Evolutionary conservation across 2,797 vertebrate species (phyloP).

Genomic region (Sebastes oblongus): DNA sequence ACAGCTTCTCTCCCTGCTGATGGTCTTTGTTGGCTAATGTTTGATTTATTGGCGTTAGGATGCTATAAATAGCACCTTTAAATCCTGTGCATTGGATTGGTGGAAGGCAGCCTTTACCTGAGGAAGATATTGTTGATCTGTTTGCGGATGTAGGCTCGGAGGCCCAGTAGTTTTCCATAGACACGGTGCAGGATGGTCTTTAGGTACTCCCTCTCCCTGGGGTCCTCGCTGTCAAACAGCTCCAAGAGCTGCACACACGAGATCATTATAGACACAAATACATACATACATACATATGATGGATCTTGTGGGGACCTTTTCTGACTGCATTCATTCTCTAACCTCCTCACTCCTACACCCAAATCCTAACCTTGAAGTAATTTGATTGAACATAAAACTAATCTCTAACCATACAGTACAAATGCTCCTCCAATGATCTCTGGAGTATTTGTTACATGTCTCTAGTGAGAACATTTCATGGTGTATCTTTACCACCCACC

Average conservation of each 20-base stretch:
- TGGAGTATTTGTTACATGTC: background rate
- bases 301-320: background rate
- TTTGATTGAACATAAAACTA: background rate
- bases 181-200: conserved; percentile 95
- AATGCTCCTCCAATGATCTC: background rate
- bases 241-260: conserved; percentile 84
- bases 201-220: conserved; percentile 91
- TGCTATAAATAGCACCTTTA: conserved; percentile 13
- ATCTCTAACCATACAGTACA: background rate
- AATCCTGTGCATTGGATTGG: background rate
- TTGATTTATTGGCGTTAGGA: conserved; percentile 20
- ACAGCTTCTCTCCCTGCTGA: background rate
- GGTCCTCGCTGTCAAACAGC: conserved; percentile 93
- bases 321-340: background rate
- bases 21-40: background rate
- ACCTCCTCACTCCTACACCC: background rate
- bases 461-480: background rate
- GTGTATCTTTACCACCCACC: background rate
- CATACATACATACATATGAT: background rate
- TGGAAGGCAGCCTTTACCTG: conserved; percentile 75
- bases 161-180: conserved; percentile 93
- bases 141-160: conserved; percentile 93
- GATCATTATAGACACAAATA: conserved; percentile 14
- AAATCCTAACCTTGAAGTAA: background rate
- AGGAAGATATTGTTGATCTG: conserved; percentile 97